Evolutionary conservation across 1,140 invertebrate genomes (phyloP), one percentile per base, ranked within the genome.

Genomic region (Hormaphis cornu): DNA sequence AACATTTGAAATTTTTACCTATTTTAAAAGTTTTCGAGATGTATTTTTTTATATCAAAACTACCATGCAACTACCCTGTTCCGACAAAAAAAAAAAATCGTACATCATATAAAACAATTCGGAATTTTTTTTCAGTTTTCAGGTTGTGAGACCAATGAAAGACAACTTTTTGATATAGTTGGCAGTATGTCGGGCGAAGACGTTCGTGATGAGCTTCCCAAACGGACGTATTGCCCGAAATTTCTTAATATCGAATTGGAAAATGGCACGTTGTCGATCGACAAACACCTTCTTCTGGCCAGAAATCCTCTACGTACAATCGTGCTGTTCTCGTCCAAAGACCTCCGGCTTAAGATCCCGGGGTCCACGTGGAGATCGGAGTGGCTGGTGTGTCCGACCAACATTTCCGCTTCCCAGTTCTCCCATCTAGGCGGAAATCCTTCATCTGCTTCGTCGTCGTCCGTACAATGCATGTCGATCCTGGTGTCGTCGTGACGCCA

Each of bases 401-500:
- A 66, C 61, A 66, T 66, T 50, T 66, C 61, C 14, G 61, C 61
- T 35, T 66, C 61, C 61, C 61, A 66, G 18, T 66, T 66, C 2
- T 66, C 61, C 44, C 61, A 66, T 14, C 61, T 44, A 5, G 61
- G 61, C 16, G 44, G 28, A 30, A 42, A 59, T 26, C 30, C 24
- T 14, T 66, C 44, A 46, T 46, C n/a, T n/a, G n/a, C n/a, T 40
- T 58, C 54, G 33, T 69, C 72, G 42, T 77, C 73, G 46, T 72
- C 75, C 24, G 72, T 52, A 22, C 71, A 70, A 16, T 73, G 73
- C 5, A 74, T 74, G 52, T 80, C 81, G 63, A 80, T 82, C 54
- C 77, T 77, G 0, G 81, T 81, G 24, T 82, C 82, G 8, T 82
- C 78, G 5, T 81, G 78, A 1, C 79, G 42, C 78, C 79, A 80